phyloP scores from a whole-genome alignment of 2,888 invertebrate species.

The Conchocele bisecta region DNA sequence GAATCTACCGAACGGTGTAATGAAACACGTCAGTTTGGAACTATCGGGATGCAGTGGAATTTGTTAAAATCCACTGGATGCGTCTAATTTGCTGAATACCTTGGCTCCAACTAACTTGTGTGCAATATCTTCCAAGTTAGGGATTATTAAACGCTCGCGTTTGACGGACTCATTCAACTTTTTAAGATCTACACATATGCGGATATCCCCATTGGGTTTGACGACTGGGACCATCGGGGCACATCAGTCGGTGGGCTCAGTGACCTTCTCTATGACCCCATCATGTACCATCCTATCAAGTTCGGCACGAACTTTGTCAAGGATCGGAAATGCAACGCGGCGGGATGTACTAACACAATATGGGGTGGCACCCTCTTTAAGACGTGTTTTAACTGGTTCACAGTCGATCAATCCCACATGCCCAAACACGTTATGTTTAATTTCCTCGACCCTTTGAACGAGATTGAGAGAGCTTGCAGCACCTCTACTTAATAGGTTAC shows the following conservation, averaged over 20 bases:
- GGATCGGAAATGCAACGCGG: conserved; percentile 25
- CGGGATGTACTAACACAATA: conserved; percentile 20
- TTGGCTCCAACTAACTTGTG: conserved; percentile 30
- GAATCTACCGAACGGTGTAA: conserved; percentile 43
- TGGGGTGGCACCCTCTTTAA: conserved; percentile 6
- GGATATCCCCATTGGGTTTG: conserved; percentile 38
- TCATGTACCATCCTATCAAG: conserved; percentile 40
- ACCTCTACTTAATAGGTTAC: conserved; percentile 4
- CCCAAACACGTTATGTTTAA: conserved; percentile 7
- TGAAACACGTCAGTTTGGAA: conserved; percentile 42
- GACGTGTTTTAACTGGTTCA: conserved; percentile 17
- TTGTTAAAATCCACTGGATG: conserved; percentile 51
- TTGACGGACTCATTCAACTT: conserved; percentile 49
- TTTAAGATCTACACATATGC: conserved; percentile 51
- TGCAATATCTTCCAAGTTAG: conserved; percentile 48
- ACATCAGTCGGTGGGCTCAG: conserved; percentile 40
- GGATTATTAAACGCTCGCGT: conserved; percentile 46
- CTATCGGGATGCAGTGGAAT: conserved; percentile 30
- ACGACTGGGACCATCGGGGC: conserved; percentile 48
- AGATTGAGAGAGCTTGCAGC: not conserved
- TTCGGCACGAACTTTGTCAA: conserved; percentile 34
- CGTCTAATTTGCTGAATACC: conserved; percentile 51
- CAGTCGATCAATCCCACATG: conserved; percentile 2
- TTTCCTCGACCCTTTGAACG: not conserved
- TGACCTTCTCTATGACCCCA: conserved; percentile 40